These are phyloP conservation scores for Aurelia coerulea DNA, from an alignment of 30 jellyfish, hydroid and myxozoan species.

Conservation along the genomic window DNA sequence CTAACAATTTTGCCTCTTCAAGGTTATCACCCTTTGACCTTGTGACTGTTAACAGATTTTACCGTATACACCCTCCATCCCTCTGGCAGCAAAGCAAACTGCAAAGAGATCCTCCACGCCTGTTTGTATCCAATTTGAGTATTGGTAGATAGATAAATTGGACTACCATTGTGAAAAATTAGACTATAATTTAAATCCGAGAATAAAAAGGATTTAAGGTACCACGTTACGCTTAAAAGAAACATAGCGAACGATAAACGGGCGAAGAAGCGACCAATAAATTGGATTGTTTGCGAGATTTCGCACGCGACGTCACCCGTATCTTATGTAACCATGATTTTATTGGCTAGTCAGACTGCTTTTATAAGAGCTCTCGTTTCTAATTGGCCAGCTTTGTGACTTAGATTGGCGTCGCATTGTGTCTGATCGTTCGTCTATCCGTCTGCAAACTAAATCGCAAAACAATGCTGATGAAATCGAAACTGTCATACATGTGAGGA, in stretches of 20 bases:
- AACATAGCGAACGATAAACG: background rate
- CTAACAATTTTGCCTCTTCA: too few relatives aligned
- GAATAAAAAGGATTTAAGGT: background rate
- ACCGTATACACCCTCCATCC: too few relatives aligned
- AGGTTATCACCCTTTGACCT: too few relatives aligned
- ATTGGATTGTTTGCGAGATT: constrained; percentile 52
- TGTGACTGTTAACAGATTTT: too few relatives aligned
- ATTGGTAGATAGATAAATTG: too few relatives aligned
- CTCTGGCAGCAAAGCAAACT: too few relatives aligned
- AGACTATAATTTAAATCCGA: background rate
- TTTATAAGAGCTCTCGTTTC: constrained; percentile 49
- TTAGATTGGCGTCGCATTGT: constrained; percentile 71
- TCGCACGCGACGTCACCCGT: constrained; percentile 61
- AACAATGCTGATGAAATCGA: constrained; percentile 48
- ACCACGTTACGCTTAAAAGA: background rate
- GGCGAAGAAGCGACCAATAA: constrained; percentile 4
- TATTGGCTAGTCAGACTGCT: constrained; percentile 54
- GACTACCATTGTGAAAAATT: background rate
- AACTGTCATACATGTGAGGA: constrained; percentile 37
- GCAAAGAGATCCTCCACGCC: too few relatives aligned
- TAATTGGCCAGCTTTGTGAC: constrained; percentile 70
- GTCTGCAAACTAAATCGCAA: constrained; percentile 58
- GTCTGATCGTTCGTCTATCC: constrained; percentile 72
- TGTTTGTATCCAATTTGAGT: too few relatives aligned
- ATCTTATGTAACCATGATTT: constrained; percentile 48